Evolutionary conservation across 2,797 vertebrate species (phyloP), one percentile per base, ranked within the genome.

Genomic region (Channallabes apus): DNA sequence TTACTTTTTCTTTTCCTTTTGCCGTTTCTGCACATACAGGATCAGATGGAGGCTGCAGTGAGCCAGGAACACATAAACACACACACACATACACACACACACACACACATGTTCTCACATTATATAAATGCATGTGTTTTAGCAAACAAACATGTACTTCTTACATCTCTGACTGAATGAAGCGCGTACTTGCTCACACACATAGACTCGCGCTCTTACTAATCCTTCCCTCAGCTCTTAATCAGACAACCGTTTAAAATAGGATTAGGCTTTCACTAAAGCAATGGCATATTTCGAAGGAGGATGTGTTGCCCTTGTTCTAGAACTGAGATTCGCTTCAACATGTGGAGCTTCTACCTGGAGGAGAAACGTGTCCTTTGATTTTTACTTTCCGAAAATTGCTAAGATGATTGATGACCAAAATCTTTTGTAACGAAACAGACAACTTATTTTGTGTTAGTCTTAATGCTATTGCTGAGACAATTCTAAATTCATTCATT

Each of bases 181-280:
- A 82, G 41, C 59, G 41, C 82, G 51, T 14, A 77, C 71, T 51
- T 27, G n/a, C 81, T 68, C 81, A 62, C 84, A 83, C 83, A 86
- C 85, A 80, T 59, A 69, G 72, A 73, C 64, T 58, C 82, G 64
- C 71, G 80, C 51, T 75, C 61, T 56, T 14, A 72, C 86, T 94
- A 93, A 94, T 95, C 93, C 92, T 80, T 86, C 69, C 59, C 86
- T 93, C 91, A 91, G 92, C 91, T 91, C 92, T 89, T 93, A 94
- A 95, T 94, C 93, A 94, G 94, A 95, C 94, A 94, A 93, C 90
- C 94, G 92, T 94, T 94, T 86, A 90, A 94, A 94, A 94, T 93
- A 84, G 91, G 94, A 95, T 95, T 95, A 94, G 87, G 89, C 90
- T 87, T 91, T 93, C 90, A 84, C 86, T 89, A 89, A 90, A 90